phyloP scores from a whole-genome alignment of 92 coral and sea anemone genomes.

The Porites cylindrica region DNA sequence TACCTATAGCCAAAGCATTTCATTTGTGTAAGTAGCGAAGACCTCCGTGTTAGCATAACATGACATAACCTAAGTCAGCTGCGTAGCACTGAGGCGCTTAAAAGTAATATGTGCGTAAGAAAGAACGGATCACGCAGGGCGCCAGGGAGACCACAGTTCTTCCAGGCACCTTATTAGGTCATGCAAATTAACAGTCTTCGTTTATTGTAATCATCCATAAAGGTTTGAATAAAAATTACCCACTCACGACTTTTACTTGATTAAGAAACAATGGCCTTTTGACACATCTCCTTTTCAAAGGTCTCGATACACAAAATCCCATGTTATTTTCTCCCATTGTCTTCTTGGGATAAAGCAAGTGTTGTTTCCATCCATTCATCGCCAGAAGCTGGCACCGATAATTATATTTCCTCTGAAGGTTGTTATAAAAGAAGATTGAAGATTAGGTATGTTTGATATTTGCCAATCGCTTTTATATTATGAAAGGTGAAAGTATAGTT shows the following conservation, averaged over 20 bases:
- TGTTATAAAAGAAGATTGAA: too few relatives aligned
- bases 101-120: too few relatives aligned
- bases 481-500: not conserved
- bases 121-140: not conserved
- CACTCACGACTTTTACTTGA: conserved; percentile 7
- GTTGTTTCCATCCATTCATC: not conserved
- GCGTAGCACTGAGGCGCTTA: too few relatives aligned
- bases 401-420: not conserved
- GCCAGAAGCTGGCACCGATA: not conserved
- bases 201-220: too few relatives aligned
- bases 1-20: too few relatives aligned
- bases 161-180: too few relatives aligned
- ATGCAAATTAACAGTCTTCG: too few relatives aligned
- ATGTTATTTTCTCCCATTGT: not conserved
- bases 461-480: not conserved
- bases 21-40: too few relatives aligned
- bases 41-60: too few relatives aligned
- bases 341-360: not conserved
- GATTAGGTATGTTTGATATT: not conserved
- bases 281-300: conserved; percentile 16
- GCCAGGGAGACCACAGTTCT: too few relatives aligned
- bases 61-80: too few relatives aligned
- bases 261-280: conserved; percentile 12
- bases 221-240: conserved; percentile 13
- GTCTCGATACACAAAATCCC: not conserved